Evolutionary conservation across 1,140 invertebrate genomes (phyloP).

Genomic region (Scaptodrosophila lebanonensis): DNA sequence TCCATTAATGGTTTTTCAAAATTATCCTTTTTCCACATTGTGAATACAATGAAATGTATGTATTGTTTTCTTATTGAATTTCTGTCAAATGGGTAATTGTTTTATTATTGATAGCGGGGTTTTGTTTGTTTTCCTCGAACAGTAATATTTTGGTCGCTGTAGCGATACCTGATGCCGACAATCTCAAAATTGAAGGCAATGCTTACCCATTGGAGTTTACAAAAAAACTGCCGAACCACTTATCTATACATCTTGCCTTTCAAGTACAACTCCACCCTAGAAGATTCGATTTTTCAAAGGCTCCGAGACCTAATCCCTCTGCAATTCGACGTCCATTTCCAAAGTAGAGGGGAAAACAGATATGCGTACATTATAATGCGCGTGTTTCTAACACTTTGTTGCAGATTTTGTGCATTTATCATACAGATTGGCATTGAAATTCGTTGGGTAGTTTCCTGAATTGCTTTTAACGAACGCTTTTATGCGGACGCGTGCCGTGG

Average conservation of each 20-base stretch:
- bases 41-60: conserved; percentile 43
- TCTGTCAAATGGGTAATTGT: conserved; percentile 11
- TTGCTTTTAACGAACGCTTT: too few species aligned
- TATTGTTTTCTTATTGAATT: conserved; percentile 11
- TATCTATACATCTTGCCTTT: too few species aligned
- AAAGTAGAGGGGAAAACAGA: too few species aligned
- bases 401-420: conserved; percentile 74
- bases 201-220: too few species aligned
- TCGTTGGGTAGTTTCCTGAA: too few species aligned
- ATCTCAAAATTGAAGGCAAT: not conserved
- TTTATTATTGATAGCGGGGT: conserved; percentile 38
- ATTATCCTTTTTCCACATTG: conserved; percentile 73
- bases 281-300: conserved; percentile 60
- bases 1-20: conserved; percentile 68
- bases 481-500: conserved; percentile 57
- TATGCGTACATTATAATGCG: conserved; percentile 38
- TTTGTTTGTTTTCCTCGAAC: conserved; percentile 26
- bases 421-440: conserved; percentile 26
- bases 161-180: not conserved
- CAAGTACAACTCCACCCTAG: conserved; percentile 11
- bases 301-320: too few species aligned
- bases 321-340: not conserved
- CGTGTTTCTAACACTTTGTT: conserved; percentile 73
- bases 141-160: not conserved
- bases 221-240: too few species aligned